Conservation (phyloP, 37 sponge, comb jelly and placozoan genomes). For the Amphimedon queenslandica region DNA sequence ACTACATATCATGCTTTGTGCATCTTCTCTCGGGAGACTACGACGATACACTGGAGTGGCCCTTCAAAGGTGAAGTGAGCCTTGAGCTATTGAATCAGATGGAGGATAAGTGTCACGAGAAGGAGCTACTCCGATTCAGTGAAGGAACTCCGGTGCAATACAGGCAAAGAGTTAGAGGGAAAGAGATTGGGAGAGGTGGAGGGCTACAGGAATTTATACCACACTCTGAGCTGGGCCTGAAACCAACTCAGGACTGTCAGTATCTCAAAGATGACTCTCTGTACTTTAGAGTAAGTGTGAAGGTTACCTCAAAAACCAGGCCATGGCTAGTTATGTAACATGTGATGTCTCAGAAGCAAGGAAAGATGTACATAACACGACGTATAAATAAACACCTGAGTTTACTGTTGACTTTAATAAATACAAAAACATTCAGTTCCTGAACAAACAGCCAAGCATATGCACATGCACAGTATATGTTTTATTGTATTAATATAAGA, state of each 20-base stretch:
- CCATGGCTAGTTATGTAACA: conserved; percentile 13
- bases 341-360: no score
- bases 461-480: no score
- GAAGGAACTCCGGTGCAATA: not conserved
- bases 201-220: not conserved
- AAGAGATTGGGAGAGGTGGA: not conserved
- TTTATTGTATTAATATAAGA: no score
- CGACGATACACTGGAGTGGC: not conserved
- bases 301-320: not conserved
- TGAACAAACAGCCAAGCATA: no score
- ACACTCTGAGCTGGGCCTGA: not conserved
- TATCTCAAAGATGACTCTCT: conserved; percentile 16
- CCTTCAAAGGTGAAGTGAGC: not conserved
- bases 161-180: not conserved
- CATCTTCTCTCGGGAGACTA: not conserved
- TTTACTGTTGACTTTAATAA: no score
- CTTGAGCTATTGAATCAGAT: not conserved
- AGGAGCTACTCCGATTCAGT: not conserved
- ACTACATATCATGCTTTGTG: not conserved
- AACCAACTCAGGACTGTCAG: not conserved
- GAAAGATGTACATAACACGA: no score
- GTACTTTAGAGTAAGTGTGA: conserved; percentile 1
- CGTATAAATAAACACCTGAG: no score
- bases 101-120: not conserved
- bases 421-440: no score